phyloP scores from a whole-genome alignment of 2,797 vertebrate genomes.

The Centropyge bicolor region DNA sequence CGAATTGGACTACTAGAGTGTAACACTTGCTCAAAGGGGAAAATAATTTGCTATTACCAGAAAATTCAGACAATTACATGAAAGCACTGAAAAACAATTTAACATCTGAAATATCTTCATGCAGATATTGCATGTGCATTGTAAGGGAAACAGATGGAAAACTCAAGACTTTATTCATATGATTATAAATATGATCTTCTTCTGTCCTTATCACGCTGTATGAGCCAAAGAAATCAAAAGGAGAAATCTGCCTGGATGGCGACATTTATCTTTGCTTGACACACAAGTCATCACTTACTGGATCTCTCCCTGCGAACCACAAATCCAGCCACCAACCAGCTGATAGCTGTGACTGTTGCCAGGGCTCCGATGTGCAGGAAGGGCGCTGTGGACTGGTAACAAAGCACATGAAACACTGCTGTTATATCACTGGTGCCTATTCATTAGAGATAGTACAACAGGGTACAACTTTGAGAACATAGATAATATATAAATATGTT shows the following conservation, averaged over 20 bases:
- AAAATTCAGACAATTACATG: background rate
- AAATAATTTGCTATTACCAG: background rate
- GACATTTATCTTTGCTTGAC: background rate
- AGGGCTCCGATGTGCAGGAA: constrained; percentile 95
- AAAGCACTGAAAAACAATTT: constrained; percentile 7
- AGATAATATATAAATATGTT: background rate
- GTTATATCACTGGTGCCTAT: background rate
- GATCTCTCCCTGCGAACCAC: constrained; percentile 90
- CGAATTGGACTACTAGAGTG: background rate
- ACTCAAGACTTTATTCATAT: background rate
- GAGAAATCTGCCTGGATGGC: background rate
- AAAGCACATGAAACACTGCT: constrained; percentile 12
- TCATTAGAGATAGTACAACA: background rate
- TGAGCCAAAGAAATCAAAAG: background rate
- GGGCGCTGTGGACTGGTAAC: constrained; percentile 91
- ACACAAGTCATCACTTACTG: constrained; percentile 85
- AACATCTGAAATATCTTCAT: too few species aligned
- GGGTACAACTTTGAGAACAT: background rate
- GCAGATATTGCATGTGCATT: background rate
- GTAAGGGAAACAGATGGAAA: background rate
- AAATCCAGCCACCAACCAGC: constrained; percentile 93
- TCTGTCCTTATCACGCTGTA: background rate
- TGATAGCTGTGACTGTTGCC: constrained; percentile 86
- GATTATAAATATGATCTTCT: background rate
- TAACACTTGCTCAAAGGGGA: background rate